A percentile compares a stretch with the other conserved stretches of the same genome.
phyloP scores from a whole-genome alignment of 2,797 vertebrate genomes.

The Pyrocephalus nanus region DNA sequence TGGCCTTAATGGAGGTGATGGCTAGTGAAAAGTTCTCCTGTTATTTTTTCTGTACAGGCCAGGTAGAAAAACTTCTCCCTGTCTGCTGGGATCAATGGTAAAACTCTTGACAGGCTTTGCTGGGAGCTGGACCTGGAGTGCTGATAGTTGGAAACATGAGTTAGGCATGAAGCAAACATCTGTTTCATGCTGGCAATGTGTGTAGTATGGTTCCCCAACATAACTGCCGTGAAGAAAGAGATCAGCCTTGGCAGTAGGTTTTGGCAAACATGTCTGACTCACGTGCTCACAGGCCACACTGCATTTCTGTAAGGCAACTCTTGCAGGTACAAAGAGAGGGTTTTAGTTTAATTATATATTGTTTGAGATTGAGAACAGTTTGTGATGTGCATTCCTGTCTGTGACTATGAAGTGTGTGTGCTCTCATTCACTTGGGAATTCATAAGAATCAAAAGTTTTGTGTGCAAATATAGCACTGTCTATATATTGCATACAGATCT shows the following conservation, averaged over 20 bases:
- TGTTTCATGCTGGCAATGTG: not conserved
- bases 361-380: not conserved
- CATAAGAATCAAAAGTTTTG: not conserved
- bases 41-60: not conserved
- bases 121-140: not conserved
- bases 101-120: not conserved
- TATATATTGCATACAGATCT: not conserved
- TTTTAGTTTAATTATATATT: not conserved
- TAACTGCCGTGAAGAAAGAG: not conserved
- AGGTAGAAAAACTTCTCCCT: not conserved
- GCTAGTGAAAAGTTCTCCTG: not conserved
- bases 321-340: not conserved
- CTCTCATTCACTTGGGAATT: not conserved
- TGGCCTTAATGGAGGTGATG: not conserved
- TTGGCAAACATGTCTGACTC: not conserved
- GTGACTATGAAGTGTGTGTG: not conserved
- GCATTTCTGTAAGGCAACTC: not conserved
- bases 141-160: not conserved
- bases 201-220: not conserved
- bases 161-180: not conserved
- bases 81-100: not conserved
- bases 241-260: not conserved
- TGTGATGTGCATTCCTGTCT: not conserved
- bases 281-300: not conserved
- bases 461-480: not conserved